phyloP scores from a whole-genome alignment of 1,140 invertebrate species.

The Aphis craccivora region DNA sequence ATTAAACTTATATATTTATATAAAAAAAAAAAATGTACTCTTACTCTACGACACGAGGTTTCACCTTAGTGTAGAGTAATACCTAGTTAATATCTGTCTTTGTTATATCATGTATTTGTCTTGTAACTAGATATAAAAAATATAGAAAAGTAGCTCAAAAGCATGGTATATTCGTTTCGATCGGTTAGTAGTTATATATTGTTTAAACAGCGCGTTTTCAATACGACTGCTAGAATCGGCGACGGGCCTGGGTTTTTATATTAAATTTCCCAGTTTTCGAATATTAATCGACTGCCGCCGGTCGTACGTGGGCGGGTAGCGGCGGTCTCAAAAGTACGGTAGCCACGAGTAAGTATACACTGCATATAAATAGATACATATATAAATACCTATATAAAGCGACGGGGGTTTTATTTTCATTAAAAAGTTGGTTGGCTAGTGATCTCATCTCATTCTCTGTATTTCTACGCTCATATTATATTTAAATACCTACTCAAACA shows the following conservation, averaged over 20 bases:
- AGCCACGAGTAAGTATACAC: neutral
- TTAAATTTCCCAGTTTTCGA: neutral
- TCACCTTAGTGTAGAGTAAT: too few species aligned
- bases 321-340: neutral
- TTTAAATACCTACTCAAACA: neutral
- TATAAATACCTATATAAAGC: neutral
- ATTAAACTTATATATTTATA: neutral
- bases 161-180: neutral
- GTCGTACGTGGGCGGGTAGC: neutral
- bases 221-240: neutral
- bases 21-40: too few species aligned
- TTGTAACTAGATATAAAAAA: too few species aligned
- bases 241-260: neutral
- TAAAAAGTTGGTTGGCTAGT: slow-evolving; percentile 29
- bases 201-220: neutral
- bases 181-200: slow-evolving; percentile 5
- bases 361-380: neutral
- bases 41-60: too few species aligned
- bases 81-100: too few species aligned
- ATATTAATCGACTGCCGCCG: neutral
- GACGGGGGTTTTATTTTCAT: slow-evolving; percentile 28
- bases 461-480: neutral
- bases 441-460: neutral
- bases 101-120: too few species aligned
- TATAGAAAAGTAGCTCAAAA: neutral